Percentiles rank a stretch among this genome's conserved stretches.
Evolutionary conservation across 30 jellyfish, hydroid and myxozoan species (phyloP).

Genomic region (Chironex yamaguchii): DNA sequence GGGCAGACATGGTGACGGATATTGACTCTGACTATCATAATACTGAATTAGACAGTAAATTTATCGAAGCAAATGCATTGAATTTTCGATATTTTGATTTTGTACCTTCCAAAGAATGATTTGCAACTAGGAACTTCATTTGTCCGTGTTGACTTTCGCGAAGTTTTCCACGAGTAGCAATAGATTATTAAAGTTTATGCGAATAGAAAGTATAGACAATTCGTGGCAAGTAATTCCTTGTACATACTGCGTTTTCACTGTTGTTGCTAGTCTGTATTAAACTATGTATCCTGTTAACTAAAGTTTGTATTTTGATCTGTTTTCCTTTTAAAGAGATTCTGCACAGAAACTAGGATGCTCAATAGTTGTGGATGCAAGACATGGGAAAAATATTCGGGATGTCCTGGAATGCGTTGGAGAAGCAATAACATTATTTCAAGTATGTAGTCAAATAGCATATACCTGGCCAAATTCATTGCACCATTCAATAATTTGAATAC

Average conservation of each 20-base stretch:
- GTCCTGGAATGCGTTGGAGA: conserved; percentile 89
- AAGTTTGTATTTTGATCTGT: not conserved
- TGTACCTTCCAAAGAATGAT: too few species aligned
- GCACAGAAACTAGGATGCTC: conserved; percentile 88
- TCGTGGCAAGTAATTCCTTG: not conserved
- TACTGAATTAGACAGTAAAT: too few species aligned
- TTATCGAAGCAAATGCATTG: too few species aligned
- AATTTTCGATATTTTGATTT: too few species aligned
- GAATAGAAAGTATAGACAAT: not conserved
- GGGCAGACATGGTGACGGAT: too few species aligned
- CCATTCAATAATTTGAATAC: not conserved
- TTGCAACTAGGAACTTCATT: too few species aligned
- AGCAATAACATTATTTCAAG: conserved; percentile 90
- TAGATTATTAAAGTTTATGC: too few species aligned
- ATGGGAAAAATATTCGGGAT: conserved; percentile 69
- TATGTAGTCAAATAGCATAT: conserved; percentile 24
- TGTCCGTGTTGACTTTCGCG: too few species aligned
- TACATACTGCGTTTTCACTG: not conserved
- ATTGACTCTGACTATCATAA: too few species aligned
- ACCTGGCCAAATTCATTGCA: too few species aligned
- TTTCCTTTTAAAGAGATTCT: conserved; percentile 55
- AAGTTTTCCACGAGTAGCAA: too few species aligned
- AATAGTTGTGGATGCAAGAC: conserved; percentile 87
- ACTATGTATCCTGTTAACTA: not conserved
- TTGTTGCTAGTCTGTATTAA: not conserved